Evolutionary conservation across 35 echinoderm and acorn worm genomes (phyloP).

Genomic region (Holothuria glaberrima): DNA sequence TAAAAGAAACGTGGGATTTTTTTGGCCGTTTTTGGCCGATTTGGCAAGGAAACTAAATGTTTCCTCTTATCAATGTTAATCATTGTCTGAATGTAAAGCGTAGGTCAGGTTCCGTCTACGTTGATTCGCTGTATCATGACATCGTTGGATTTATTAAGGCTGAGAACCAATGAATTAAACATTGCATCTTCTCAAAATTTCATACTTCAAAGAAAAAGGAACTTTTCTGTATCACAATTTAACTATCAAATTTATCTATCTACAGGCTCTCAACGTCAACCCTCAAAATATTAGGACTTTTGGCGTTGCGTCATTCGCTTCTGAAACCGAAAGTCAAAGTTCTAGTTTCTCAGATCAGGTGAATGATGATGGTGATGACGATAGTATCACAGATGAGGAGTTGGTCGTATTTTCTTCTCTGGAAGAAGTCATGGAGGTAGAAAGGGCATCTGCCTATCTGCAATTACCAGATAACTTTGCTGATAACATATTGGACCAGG

Average conservation of each 20-base stretch:
- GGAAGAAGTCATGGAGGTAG: not conserved
- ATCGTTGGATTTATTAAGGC: too few species aligned
- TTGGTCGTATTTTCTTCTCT: constrained; percentile 18
- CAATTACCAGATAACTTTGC: constrained; percentile 32
- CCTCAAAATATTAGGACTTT: not conserved
- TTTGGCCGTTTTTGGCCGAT: too few species aligned
- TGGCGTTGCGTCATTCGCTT: constrained; percentile 24
- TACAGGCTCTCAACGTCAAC: constrained; percentile 2
- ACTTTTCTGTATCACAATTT: too few species aligned
- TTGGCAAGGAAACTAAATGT: too few species aligned
- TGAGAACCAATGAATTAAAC: too few species aligned
- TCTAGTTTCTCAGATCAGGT: not conserved
- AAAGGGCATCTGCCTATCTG: constrained; percentile 3
- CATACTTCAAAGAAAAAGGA: too few species aligned
- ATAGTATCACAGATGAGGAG: not conserved
- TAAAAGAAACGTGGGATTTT: too few species aligned
- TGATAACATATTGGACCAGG: constrained; percentile 12
- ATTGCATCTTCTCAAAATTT: too few species aligned
- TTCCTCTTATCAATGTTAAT: too few species aligned
- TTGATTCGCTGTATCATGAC: too few species aligned
- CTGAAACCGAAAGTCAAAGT: not conserved
- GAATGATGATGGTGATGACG: not conserved
- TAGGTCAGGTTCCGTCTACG: too few species aligned
- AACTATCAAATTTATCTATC: not conserved
- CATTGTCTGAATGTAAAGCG: too few species aligned